These are phyloP conservation scores for Rhopalosiphum nymphaeae DNA, from an alignment of 2,888 invertebrate genomes.

Conservation along the genomic window DNA sequence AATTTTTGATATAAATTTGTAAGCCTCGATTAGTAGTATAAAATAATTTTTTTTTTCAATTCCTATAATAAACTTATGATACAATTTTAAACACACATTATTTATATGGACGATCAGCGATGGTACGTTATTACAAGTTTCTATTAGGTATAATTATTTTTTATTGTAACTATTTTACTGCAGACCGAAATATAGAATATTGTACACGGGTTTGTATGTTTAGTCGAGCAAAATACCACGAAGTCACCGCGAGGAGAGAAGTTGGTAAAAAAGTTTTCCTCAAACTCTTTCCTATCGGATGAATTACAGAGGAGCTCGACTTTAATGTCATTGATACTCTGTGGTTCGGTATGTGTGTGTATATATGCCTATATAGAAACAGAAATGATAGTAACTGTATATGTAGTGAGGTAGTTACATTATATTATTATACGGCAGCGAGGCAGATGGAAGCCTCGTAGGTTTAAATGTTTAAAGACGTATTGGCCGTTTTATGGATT, in stretches of 20 bases:
- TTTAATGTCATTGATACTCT: background rate
- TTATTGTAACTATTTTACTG: background rate
- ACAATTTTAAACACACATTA: background rate
- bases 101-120: background rate
- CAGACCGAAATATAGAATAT: background rate
- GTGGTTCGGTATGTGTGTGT: background rate
- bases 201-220: background rate
- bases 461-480: constrained; percentile 47
- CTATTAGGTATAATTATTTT: background rate
- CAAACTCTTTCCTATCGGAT: background rate
- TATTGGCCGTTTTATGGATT: constrained; percentile 52
- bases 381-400: background rate
- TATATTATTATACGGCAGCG: background rate
- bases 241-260: background rate
- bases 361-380: background rate
- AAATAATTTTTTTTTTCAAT: background rate
- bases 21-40: background rate
- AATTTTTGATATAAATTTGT: background rate
- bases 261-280: background rate
- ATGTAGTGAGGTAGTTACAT: background rate
- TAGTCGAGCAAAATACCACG: background rate
- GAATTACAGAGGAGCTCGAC: background rate
- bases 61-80: background rate
- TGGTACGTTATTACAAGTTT: background rate
- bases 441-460: background rate